Percentiles rank a stretch among this genome's conserved stretches.
Conservation (phyloP, 2,797 vertebrate genomes). For the Nyctibius grandis region DNA sequence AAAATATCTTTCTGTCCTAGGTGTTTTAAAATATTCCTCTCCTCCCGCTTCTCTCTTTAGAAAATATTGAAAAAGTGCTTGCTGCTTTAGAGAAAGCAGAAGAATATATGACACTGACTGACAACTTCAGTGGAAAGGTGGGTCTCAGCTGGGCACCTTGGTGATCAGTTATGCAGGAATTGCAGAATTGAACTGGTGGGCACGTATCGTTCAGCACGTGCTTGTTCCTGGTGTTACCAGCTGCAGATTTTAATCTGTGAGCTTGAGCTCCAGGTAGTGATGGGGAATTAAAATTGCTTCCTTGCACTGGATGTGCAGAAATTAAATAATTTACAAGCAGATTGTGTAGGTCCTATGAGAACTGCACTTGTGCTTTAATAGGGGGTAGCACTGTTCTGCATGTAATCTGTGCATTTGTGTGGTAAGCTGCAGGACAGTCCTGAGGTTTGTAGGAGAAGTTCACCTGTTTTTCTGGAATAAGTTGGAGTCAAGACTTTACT, state of each 20-base stretch:
- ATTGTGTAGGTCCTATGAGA: background rate
- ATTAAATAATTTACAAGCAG: background rate
- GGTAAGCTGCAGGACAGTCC: background rate
- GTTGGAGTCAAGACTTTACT: background rate
- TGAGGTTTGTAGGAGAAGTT: background rate
- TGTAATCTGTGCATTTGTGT: fast-evolving
- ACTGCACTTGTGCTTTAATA: background rate
- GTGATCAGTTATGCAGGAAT: background rate
- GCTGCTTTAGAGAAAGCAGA: constrained; percentile 88
- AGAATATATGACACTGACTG: constrained; percentile 82
- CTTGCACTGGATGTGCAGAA: background rate
- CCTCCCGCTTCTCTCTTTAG: constrained; percentile 10
- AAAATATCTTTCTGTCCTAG: background rate
- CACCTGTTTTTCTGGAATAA: background rate
- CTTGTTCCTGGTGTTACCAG: background rate
- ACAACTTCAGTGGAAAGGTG: constrained; percentile 87
- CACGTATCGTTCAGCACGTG: background rate
- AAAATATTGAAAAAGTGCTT: constrained; percentile 80
- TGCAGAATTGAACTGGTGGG: background rate
- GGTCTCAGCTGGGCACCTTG: background rate
- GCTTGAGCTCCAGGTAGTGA: background rate
- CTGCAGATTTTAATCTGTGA: background rate
- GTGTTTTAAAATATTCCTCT: background rate
- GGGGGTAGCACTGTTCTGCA: background rate
- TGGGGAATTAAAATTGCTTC: background rate